Base-by-base conservation (phyloP, 1,140 invertebrate species). In the Copidosoma floridanum region DNA sequence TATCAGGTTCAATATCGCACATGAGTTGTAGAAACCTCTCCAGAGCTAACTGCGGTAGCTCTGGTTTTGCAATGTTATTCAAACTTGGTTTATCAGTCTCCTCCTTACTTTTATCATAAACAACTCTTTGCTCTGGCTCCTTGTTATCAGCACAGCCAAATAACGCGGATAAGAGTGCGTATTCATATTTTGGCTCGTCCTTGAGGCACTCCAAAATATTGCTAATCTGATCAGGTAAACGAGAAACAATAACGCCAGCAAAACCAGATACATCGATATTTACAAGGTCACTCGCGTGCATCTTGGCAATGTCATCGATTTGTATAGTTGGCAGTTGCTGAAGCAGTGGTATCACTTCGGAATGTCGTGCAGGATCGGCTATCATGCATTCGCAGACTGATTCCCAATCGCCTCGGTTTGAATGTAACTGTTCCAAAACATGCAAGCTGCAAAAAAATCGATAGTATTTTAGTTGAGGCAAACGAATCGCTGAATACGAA, bases 11-110 rank as follows among this genome's bases (percentile, higher is more conserved):
- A 70, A 85, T 77, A 61, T 83, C 76, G 68, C 89, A 91, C 80
- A 91, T 84, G 3, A 92, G 76, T 48, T 86, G 82, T 44, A 93
- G 81, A 69, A 88, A 86, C 57, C 77, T 78, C 69, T 89, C 87
- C 16, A 85, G 74, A 21, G 86, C 74, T 37, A 74, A 68, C 1
- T 81, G 69, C 12, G 83, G 80, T 26, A 89, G 67, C 51, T 83
- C 75, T 0, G 80, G 59, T 60, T 83, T 74, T 10, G 20, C 3
- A 6, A 20, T 16, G 10, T 7, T 50, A 7, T n/a, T n/a, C n/a
- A 1, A 18, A 41, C 7, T 38, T 24, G 44, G 35, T 11, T 48
- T 35, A 21, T 77, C 75, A 38, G 81, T 80, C 23, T 81, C 80
- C 52, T 53, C 35, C 7, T 54, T 44, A 23, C 23, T 37, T 14